Base-by-base conservation (phyloP, 2,888 invertebrate species). In the Agrotis clavis region DNA sequence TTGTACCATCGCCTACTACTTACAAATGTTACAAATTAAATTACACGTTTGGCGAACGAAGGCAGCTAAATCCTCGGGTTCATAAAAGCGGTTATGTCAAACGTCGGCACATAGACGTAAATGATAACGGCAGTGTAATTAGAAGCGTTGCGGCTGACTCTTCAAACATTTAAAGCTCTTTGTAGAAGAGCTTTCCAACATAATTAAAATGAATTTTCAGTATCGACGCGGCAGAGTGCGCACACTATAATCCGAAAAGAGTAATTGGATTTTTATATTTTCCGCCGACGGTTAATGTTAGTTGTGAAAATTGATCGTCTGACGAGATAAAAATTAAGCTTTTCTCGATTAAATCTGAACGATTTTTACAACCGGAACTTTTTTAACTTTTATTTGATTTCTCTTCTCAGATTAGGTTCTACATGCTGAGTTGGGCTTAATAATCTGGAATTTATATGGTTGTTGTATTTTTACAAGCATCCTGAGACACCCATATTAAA, bases 111-210 rank as follows among this genome's bases (percentile, higher is more conserved):
- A 81, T 84, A 77, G 71, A 78, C 70, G 71, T 77, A 81, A 81
- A 86, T 84, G 76, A 79, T 85, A 82, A 82, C 86, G 79, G 77
- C 77, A 74, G 70, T 81, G 86, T 87, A 86, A 88, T 88, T 86
- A 88, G 84, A 79, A 78, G 69, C 74, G 79, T 76, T 86, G 90
- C 61, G 87, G 86, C 70, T 79, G 75, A 82, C 75, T 87, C 83
- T 74, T 88, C 83, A 89, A 88, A 90, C 79, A 88, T 89, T 87
- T 85, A 86, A 87, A 86, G 83, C 84, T 85, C 83, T 83, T 81
- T 82, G 85, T 81, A 82, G 75, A 79, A 83, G 68, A 84, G 82
- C 86, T 85, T 85, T 87, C 73, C 76, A 83, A 81, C 81, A 81
- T 90, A 89, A 90, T 89, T 88, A 87, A 88, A 82, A 82, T 63